Evolutionary conservation across 2,888 invertebrate genomes (phyloP).

Genomic region (Mythimna vitellina): DNA sequence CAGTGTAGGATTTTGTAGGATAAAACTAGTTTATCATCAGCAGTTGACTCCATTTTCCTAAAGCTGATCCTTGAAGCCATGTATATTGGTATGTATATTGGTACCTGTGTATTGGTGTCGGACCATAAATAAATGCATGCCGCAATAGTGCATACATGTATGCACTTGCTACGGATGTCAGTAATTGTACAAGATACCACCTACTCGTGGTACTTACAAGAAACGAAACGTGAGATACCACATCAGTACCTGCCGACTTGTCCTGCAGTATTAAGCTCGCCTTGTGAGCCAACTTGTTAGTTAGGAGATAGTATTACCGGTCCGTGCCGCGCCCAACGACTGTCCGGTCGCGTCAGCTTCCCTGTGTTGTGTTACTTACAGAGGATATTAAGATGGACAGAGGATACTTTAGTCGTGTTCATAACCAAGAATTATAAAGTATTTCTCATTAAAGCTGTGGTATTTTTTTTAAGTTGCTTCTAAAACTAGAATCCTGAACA

Average conservation of each 20-base stretch:
- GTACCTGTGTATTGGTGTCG: neutral
- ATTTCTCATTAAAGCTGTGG: neutral
- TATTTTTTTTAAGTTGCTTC: neutral
- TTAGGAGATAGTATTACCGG: slow-evolving; percentile 7
- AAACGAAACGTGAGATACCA: neutral
- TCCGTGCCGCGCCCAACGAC: neutral
- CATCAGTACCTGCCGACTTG: neutral
- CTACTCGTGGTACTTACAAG: neutral
- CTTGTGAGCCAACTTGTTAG: neutral
- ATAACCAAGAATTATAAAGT: neutral
- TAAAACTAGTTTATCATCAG: no score
- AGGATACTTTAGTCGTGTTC: neutral
- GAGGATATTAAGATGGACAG: neutral
- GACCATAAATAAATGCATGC: neutral
- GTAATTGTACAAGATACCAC: neutral
- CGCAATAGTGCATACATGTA: no score
- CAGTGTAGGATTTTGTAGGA: no score
- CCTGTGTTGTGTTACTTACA: neutral
- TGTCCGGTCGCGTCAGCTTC: slow-evolving; percentile 10
- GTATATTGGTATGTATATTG: no score
- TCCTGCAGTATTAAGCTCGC: slow-evolving; percentile 7
- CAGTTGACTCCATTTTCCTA: no score
- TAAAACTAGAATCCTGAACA: neutral
- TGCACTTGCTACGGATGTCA: neutral
- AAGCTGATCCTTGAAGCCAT: no score